phyloP scores from a whole-genome alignment of 2,888 invertebrate species.

The Pediacus dermestoides region DNA sequence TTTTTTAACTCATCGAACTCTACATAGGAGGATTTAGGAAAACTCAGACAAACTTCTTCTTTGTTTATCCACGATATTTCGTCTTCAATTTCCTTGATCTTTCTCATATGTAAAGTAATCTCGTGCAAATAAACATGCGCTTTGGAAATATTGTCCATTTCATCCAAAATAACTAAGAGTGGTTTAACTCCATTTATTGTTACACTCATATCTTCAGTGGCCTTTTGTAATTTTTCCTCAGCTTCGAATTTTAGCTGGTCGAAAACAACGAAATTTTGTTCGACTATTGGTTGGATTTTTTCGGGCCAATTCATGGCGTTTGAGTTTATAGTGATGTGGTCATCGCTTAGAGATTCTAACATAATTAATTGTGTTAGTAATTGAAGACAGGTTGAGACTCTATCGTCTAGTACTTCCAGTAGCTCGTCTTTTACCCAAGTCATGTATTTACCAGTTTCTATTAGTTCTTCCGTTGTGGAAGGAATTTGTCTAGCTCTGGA shows the following conservation, averaged over 20 bases:
- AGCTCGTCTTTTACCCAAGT: constrained; percentile 68
- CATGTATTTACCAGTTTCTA: constrained; percentile 70
- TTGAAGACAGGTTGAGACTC: constrained; percentile 63
- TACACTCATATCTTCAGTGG: constrained; percentile 65
- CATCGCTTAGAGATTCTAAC: constrained; percentile 66
- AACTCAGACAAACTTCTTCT: constrained; percentile 84
- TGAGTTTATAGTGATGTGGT: constrained; percentile 74
- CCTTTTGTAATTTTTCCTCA: constrained; percentile 71
- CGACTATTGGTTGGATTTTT: constrained; percentile 74
- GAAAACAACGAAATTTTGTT: constrained; percentile 69
- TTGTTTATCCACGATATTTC: constrained; percentile 82
- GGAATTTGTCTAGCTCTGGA: constrained; percentile 67
- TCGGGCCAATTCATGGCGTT: constrained; percentile 78
- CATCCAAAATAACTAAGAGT: constrained; percentile 72
- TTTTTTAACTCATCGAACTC: constrained; percentile 76
- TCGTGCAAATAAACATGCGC: constrained; percentile 74
- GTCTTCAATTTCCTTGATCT: constrained; percentile 70
- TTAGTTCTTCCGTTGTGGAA: constrained; percentile 71
- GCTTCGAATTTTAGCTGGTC: constrained; percentile 79
- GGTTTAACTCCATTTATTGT: constrained; percentile 71
- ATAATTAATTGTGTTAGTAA: constrained; percentile 69
- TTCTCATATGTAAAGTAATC: constrained; percentile 68
- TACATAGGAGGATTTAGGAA: constrained; percentile 72
- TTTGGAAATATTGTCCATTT: constrained; percentile 75
- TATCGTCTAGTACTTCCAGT: constrained; percentile 63